phyloP scores from a whole-genome alignment of 2,113 vertebrate species.

The Menidia beryllina region DNA sequence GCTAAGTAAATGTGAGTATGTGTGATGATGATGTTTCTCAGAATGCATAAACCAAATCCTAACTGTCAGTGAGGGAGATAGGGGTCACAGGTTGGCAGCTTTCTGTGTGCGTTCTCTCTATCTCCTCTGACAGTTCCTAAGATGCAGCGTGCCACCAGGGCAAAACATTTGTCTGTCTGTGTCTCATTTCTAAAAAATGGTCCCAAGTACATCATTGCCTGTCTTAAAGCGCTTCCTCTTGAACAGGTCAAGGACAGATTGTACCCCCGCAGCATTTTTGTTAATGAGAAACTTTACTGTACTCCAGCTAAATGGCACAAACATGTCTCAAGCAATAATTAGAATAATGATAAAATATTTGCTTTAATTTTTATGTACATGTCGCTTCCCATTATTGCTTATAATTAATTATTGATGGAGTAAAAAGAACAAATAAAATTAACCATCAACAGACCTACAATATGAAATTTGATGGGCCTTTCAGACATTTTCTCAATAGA shows the following conservation, averaged over 20 bases:
- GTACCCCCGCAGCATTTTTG: constrained; percentile 28
- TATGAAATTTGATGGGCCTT: too few species aligned
- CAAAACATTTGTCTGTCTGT: constrained; percentile 46
- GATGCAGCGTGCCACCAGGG: constrained; percentile 59
- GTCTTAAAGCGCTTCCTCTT: constrained; percentile 33
- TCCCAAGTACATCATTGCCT: constrained; percentile 53
- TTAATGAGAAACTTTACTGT: constrained; percentile 15
- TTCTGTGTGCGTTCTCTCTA: constrained; percentile 60
- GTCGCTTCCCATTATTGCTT: neutral
- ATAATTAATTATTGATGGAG: constrained; percentile 7
- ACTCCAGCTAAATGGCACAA: constrained; percentile 40
- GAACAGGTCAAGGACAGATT: constrained; percentile 69
- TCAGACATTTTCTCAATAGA: too few species aligned
- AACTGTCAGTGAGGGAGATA: constrained; percentile 69
- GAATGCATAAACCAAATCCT: constrained; percentile 69
- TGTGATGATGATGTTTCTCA: constrained; percentile 46
- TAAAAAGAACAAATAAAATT: neutral
- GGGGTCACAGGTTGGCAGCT: constrained; percentile 63
- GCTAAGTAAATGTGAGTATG: constrained; percentile 19
- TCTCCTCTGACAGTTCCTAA: constrained; percentile 73
- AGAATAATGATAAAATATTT: constrained; percentile 29
- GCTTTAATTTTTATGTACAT: constrained; percentile 6
- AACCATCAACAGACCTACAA: too few species aligned
- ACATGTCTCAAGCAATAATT: constrained; percentile 14
- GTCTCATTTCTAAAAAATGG: constrained; percentile 43